Percentiles rank a stretch among this genome's conserved stretches.
These are phyloP conservation scores for Clangula hyemalis DNA, from an alignment of 2,797 vertebrate species.

Conservation along the genomic window DNA sequence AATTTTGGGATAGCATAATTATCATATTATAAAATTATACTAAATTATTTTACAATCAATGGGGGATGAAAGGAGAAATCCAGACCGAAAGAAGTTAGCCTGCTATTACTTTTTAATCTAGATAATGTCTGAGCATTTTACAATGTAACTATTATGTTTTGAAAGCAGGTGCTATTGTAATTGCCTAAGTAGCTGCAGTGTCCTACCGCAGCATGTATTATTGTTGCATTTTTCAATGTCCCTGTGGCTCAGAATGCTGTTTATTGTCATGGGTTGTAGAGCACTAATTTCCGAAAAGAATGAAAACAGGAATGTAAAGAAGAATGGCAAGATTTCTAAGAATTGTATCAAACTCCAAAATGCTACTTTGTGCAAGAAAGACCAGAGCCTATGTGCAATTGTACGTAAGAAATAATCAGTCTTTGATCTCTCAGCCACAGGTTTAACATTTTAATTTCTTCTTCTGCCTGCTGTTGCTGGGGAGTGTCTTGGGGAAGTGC, in stretches of 20 bases:
- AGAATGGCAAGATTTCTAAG: not conserved
- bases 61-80: too few relatives aligned
- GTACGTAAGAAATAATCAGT: not conserved
- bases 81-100: not conserved
- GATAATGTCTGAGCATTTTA: not conserved
- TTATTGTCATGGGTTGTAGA: not conserved
- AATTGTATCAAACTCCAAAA: not conserved
- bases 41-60: not conserved
- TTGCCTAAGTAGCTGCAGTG: not conserved
- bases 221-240: slow-evolving; percentile 9
- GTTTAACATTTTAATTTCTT: not conserved
- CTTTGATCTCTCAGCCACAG: not conserved
- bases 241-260: not conserved
- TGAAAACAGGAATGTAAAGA: not conserved
- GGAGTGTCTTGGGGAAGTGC: not conserved
- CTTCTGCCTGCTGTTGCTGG: not conserved
- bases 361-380: not conserved
- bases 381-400: not conserved
- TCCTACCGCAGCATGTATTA: not conserved
- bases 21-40: not conserved
- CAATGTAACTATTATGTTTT: not conserved
- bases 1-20: not conserved
- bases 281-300: not conserved
- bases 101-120: not conserved
- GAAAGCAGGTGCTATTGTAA: not conserved